Evolutionary conservation across 2,113 vertebrate species (phyloP), one percentile per base, ranked within the genome.

Genomic region (Gobio gobio): DNA sequence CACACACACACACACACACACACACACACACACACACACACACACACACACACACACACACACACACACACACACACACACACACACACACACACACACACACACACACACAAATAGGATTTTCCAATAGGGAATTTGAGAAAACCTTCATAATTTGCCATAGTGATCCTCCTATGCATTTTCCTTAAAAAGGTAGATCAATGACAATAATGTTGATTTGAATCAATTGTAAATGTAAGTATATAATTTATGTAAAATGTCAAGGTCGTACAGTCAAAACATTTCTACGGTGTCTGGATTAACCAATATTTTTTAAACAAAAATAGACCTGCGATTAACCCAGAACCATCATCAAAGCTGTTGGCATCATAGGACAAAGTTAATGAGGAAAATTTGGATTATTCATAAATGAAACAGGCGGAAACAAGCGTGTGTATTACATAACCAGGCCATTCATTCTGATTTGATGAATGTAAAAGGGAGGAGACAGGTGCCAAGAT

Each of bases 401-500:
- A 29, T 29, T 29, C 29, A 29, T 29, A 29, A 29, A 29, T 29
- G 47, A 43, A 77, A 24, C 24, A 74, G 20, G 85, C 83, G 84
- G 86, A 86, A 26, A 47, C 84, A 40, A 18, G 85, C 82, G 49
- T 83, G 86, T 54, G 43, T 14, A 74, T 90, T 90, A 79, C 82
- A 78, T 88, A 90, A 90, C 68, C 22, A 12, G 64, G 68, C 26
- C 86, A 82, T 88, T 88, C 87, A 89, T 89, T 90, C 49, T 85
- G 88, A 90, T 86, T 72, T 36, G 77, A 59, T 82, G 89, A 88
- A 89, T 89, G 63, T 63, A 36, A 82, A 33, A 70, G 80, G 59
- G 43, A 75, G 82, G n/a, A 74, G 49, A 29, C 68, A 68, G 54
- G 56, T 54, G 45, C 61, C 73, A 78, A 86, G 86, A 89, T 86